Percentiles rank a stretch among this genome's conserved stretches.
These are phyloP conservation scores for Penaeus indicus DNA, from an alignment of 1,140 invertebrate genomes.

Conservation along the genomic window DNA sequence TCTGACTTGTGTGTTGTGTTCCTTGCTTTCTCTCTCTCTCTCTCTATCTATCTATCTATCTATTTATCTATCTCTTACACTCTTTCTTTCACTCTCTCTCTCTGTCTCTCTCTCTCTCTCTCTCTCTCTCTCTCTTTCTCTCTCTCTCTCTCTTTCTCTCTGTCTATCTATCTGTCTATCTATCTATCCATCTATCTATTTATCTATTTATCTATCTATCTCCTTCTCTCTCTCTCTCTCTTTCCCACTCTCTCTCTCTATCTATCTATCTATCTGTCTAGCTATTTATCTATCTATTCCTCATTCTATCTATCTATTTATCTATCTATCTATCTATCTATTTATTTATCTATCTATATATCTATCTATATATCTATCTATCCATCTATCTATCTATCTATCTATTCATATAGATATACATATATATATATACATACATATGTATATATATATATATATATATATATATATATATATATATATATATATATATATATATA, in stretches of 20 bases:
- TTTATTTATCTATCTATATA: not conserved
- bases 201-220: not conserved
- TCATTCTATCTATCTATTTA: not conserved
- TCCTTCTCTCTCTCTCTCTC: no score
- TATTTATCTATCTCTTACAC: no score
- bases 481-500: constrained; percentile 20
- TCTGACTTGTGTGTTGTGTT: no score
- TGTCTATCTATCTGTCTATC: not conserved
- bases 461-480: constrained; percentile 15
- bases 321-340: not conserved
- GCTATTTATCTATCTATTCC: not conserved
- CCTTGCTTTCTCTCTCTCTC: no score
- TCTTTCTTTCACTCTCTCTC: no score
- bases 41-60: no score
- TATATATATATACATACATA: not conserved
- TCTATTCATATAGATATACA: not conserved
- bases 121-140: no score
- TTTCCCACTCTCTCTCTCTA: no score
- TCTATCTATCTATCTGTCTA: no score
- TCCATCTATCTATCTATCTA: no score
- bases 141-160: no score
- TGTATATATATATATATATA: constrained; percentile 7
- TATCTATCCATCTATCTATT: not conserved
- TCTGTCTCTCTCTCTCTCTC: no score
- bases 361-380: not conserved